Percentiles rank a stretch among this genome's conserved stretches.
These are phyloP conservation scores for Crossoptilon crossoptilon DNA, from an alignment of 2,797 vertebrate species.

Conservation along the genomic window DNA sequence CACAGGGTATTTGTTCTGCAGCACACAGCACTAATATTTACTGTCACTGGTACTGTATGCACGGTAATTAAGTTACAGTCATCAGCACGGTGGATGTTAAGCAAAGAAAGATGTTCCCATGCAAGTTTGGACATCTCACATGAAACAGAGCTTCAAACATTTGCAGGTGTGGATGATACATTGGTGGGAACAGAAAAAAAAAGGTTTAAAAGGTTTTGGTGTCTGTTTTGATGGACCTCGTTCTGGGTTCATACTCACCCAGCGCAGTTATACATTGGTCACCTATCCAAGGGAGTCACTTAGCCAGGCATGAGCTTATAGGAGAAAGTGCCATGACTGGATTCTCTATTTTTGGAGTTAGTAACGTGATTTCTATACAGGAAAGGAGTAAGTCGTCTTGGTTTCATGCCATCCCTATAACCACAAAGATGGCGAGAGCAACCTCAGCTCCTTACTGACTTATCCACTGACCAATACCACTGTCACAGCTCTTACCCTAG, in stretches of 20 bases:
- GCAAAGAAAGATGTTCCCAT: slow-evolving; percentile 35
- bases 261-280: neutral
- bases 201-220: neutral
- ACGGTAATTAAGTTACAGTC: slow-evolving; percentile 60
- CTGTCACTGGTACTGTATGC: slow-evolving; percentile 33
- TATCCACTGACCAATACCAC: neutral
- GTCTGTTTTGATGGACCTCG: neutral
- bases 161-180: neutral
- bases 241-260: no score
- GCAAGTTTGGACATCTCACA: neutral
- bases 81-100: slow-evolving; percentile 26
- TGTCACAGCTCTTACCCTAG: neutral
- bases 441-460: neutral
- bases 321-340: neutral
- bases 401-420: neutral
- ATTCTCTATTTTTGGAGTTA: neutral
- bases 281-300: neutral
- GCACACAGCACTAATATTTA: slow-evolving; percentile 72
- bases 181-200: neutral
- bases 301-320: neutral
- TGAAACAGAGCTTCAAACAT: fast-evolving
- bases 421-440: neutral
- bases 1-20: slow-evolving; percentile 64
- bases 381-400: neutral
- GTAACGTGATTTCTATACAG: neutral